Conservation (phyloP, 2,113 vertebrate genomes). For the Trichomycterus rosablanca region DNA sequence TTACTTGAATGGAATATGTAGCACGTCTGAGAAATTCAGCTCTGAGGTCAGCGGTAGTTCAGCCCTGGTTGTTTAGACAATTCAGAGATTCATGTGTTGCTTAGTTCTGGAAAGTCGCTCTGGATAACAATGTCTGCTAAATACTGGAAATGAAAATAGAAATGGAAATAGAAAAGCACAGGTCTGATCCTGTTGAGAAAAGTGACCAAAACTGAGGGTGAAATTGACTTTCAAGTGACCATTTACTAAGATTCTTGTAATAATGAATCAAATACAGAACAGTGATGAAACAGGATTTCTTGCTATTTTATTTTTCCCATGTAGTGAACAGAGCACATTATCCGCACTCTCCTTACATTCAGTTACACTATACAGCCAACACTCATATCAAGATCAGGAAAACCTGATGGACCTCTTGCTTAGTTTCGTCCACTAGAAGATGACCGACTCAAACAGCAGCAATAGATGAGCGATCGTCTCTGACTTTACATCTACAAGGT, state of each 20-base stretch:
- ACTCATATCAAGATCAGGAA: too few relatives aligned
- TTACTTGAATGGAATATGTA: neutral
- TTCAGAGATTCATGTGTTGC: neutral
- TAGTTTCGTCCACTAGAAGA: too few relatives aligned
- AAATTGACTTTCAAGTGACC: neutral
- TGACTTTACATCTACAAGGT: too few relatives aligned
- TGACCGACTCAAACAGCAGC: too few relatives aligned
- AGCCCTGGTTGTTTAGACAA: slow-evolving; percentile 1
- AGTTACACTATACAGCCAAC: too few relatives aligned
- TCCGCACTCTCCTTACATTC: too few relatives aligned
- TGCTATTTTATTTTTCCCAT: neutral
- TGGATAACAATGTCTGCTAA: too few relatives aligned
- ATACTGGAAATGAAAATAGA: neutral
- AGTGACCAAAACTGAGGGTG: neutral
- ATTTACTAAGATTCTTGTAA: neutral
- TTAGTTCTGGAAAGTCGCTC: neutral
- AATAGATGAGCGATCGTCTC: too few relatives aligned
- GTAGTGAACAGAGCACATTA: neutral
- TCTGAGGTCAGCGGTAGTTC: neutral
- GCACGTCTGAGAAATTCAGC: neutral
- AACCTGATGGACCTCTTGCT: too few relatives aligned
- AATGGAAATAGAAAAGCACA: too few relatives aligned
- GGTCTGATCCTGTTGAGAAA: too few relatives aligned
- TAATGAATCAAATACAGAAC: neutral
- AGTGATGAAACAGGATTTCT: neutral